Evolutionary conservation across 2,113 vertebrate species (phyloP), one percentile per base, ranked within the genome.

Genomic region (Malurus melanocephalus): DNA sequence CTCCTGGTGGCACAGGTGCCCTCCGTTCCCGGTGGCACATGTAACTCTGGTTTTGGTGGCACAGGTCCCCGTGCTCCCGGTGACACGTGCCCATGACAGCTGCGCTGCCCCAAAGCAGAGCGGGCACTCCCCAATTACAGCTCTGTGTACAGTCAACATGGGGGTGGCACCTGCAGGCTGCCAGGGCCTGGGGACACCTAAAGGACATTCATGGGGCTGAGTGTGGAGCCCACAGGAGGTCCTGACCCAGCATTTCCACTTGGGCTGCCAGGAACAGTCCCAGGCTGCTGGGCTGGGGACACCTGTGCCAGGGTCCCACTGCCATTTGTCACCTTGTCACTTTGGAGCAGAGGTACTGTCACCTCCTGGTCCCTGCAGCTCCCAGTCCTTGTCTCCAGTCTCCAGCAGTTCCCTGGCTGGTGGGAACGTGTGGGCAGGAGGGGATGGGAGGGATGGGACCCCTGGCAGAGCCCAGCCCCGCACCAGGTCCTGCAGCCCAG

Each of bases 281-380:
- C 0, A 0, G 14, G n/a, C 18, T 46, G 59, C 60, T 66, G 0
- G 0, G 27, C 49, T 4, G 0, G 28, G 69, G n/a, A 61, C 38
- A 20, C 30, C 52, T 11, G 15, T 40, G 73, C 6, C 4, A 0
- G 0, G 7, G 26, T 23, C 21, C 22, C 51, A 35, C 35, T 35
- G 66, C 53, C 3, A 9, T 27, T 28, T 28, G 45, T 11, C 55
- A 51, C 76, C 35, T 75, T 49, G 26, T 56, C 89, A 75, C 15
- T 30, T 61, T 24, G n/a, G 62, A 12, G 59, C 30, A 35, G 53
- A 33, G 68, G 17, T 17, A 2, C 3, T 0, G 0, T 40, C 77
- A 45, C 42, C 67, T 72, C 45, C 79, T 38, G 61, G 17, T 60
- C 64, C 18, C 75, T 40, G 45, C 57, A 43, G 59, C 82, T 86